phyloP scores from a whole-genome alignment of 2,797 vertebrate species.

The Leucoraja ocellata region DNA sequence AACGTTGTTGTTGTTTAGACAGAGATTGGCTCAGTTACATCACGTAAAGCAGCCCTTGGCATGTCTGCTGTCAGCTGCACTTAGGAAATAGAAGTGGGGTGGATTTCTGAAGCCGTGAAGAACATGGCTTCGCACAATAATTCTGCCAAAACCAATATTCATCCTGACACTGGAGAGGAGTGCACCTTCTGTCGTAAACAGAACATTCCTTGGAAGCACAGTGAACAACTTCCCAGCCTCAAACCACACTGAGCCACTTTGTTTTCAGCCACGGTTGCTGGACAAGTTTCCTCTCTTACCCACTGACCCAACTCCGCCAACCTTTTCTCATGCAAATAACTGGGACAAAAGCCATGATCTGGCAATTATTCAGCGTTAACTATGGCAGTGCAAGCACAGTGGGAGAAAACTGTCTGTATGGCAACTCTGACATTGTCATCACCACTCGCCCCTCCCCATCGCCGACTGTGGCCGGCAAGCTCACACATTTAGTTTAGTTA shows the following conservation, averaged over 20 bases:
- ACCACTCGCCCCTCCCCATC: not conserved
- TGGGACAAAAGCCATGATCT: conserved; percentile 25
- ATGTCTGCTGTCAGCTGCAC: not conserved
- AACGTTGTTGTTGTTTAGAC: not conserved
- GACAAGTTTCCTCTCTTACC: not conserved
- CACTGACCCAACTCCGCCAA: conserved; percentile 1
- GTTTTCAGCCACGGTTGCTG: not conserved
- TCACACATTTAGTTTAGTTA: not conserved
- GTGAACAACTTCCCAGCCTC: conserved; percentile 6
- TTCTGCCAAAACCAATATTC: conserved; percentile 32
- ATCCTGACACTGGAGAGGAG: not conserved
- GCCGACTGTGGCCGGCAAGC: not conserved
- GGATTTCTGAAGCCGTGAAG: not conserved
- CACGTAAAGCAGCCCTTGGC: not conserved
- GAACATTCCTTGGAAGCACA: conserved; percentile 8
- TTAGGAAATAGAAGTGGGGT: not conserved
- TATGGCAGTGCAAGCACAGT: not conserved
- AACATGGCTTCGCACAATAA: not conserved
- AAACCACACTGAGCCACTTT: conserved; percentile 30
- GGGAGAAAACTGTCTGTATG: not conserved
- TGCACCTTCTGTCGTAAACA: not conserved
- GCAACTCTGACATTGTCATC: conserved; percentile 21
- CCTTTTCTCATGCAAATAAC: conserved; percentile 22
- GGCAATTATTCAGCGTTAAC: conserved; percentile 36
- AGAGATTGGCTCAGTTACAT: conserved; percentile 8